A percentile compares a stretch with the other conserved stretches of the same genome.
phyloP scores from a whole-genome alignment of 2,797 vertebrate genomes.

The Podargus strigoides region DNA sequence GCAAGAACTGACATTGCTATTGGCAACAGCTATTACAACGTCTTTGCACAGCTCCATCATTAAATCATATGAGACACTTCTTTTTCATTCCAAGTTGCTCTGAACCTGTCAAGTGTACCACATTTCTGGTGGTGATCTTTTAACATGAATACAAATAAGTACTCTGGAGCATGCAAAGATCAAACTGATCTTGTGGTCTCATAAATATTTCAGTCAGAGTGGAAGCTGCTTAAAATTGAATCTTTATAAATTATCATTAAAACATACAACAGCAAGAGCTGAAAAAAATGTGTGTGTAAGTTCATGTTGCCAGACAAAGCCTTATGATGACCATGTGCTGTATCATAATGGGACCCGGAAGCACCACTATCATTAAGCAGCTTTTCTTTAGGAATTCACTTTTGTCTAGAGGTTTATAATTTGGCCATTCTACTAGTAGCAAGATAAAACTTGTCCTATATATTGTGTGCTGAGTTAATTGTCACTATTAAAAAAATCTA shows the following conservation, averaged over 20 bases:
- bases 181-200: neutral
- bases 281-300: neutral
- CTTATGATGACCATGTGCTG: conserved; percentile 67
- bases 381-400: conserved; percentile 48
- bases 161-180: neutral
- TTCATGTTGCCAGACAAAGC: conserved; percentile 23
- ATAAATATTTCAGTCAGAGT: conserved; percentile 25
- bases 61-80: neutral
- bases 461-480: neutral
- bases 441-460: neutral
- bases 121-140: conserved; percentile 7
- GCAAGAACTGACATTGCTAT: neutral
- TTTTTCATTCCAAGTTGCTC: neutral
- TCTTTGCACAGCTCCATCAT: neutral
- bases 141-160: neutral
- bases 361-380: conserved; percentile 48
- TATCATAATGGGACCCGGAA: conserved; percentile 54
- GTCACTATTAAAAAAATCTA: neutral
- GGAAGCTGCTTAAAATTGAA: neutral
- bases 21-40: conserved; percentile 3
- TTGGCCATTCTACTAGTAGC: conserved; percentile 1
- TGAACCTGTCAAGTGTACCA: neutral
- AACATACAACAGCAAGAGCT: neutral
- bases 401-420: conserved; percentile 43
- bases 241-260: neutral